Conservation (phyloP, 2,888 invertebrate species). For the Scelioninae gen. 1 region DNA sequence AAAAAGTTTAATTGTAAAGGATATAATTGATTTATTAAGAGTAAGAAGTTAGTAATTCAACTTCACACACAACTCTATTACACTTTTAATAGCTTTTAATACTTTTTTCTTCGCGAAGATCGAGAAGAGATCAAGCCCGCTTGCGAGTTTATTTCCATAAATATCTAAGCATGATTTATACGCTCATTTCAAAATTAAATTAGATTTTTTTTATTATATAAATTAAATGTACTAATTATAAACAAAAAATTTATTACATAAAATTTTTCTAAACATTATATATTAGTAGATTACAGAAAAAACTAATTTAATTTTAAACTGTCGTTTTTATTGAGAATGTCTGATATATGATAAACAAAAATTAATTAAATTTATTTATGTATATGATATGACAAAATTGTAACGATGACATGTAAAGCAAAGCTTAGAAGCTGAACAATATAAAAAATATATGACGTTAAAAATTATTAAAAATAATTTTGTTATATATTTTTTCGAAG, state of each 20-base stretch:
- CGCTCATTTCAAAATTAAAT: slow-evolving; percentile 24
- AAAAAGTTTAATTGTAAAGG: no score
- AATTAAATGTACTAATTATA: no score
- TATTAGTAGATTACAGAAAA: neutral
- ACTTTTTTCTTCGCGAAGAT: slow-evolving; percentile 53
- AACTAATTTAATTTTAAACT: slow-evolving; percentile 31
- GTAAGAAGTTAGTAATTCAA: slow-evolving; percentile 1
- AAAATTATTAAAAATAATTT: no score
- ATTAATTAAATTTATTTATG: neutral
- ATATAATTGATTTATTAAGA: no score
- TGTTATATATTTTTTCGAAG: neutral
- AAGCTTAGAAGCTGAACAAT: neutral
- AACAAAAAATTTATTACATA: no score
- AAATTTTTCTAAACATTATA: no score
- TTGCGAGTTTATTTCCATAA: slow-evolving; percentile 73
- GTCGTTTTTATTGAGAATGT: slow-evolving; percentile 9
- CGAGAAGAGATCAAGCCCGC: slow-evolving; percentile 75
- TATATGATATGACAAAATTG: neutral
- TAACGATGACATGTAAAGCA: neutral
- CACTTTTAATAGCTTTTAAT: slow-evolving; percentile 15
- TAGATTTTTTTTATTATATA: slow-evolving; percentile 23
- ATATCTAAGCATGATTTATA: slow-evolving; percentile 64
- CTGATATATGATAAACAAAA: slow-evolving; percentile 26
- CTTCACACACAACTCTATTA: slow-evolving; percentile 49
- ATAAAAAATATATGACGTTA: no score